These are phyloP conservation scores for Zaprionus gabonicus DNA, from an alignment of 1,140 invertebrate species.

Conservation along the genomic window DNA sequence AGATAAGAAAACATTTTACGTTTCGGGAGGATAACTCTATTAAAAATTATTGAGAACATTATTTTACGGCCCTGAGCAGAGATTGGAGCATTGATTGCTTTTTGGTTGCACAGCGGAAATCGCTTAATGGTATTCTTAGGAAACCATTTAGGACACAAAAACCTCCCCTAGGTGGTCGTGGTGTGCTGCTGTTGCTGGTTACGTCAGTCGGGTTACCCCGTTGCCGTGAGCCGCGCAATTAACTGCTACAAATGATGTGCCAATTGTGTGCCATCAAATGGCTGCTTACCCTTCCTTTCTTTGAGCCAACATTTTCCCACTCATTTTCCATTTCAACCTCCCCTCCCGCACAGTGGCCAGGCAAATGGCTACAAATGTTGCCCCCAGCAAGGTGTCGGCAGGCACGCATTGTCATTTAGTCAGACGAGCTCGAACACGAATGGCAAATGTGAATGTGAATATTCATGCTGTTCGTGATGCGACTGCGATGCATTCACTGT, in stretches of 20 bases:
- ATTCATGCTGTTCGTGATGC: conserved; percentile 19
- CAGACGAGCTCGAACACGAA: conserved; percentile 28
- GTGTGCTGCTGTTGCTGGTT: conserved; percentile 3
- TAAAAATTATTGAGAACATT: conserved; percentile 53
- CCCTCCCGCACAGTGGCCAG: conserved; percentile 3
- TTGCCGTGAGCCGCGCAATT: conserved; percentile 27
- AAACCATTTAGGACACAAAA: conserved; percentile 30
- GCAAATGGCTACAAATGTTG: conserved; percentile 60
- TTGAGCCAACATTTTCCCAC: not conserved
- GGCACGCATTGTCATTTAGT: conserved; percentile 77
- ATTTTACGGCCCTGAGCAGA: conserved; percentile 36
- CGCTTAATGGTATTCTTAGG: conserved; percentile 47
- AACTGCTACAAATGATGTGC: conserved; percentile 65
- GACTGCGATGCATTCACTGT: conserved; percentile 1
- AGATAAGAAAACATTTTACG: conserved; percentile 72
- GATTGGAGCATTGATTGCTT: conserved; percentile 36
- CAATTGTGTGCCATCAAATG: conserved; percentile 61
- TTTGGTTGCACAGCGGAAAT: conserved; percentile 42
- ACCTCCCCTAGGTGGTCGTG: conserved; percentile 27
- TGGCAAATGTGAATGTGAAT: conserved; percentile 4
- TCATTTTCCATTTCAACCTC: conserved; percentile 20
- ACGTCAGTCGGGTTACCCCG: conserved; percentile 36
- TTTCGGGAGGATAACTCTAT: conserved; percentile 69
- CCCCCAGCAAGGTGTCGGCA: conserved; percentile 63
- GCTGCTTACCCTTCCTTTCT: not conserved